phyloP scores from a whole-genome alignment of 2,113 vertebrate species.

The Chaetura pelagica region DNA sequence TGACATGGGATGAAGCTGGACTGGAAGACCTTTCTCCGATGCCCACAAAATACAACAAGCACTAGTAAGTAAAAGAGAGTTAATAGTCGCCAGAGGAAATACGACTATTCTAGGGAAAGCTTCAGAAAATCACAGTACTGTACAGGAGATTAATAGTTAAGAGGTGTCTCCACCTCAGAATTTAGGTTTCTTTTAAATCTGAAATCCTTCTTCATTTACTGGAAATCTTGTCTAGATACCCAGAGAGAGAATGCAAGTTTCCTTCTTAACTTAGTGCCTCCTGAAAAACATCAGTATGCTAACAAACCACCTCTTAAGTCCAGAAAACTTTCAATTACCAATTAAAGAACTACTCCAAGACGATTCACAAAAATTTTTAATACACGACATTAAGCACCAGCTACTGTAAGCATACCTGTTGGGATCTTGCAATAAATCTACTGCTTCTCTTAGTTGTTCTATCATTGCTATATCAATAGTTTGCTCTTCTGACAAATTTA shows the following conservation, averaged over 20 bases:
- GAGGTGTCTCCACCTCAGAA: background rate
- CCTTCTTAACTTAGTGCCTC: background rate
- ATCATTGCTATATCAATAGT: slow-evolving; percentile 84
- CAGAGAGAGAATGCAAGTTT: background rate
- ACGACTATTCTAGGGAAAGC: background rate
- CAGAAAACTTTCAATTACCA: background rate
- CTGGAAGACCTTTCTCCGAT: background rate
- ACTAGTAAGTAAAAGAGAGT: background rate
- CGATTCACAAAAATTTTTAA: background rate
- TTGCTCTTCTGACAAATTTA: slow-evolving; percentile 76
- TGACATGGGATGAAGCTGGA: background rate
- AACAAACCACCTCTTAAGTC: background rate
- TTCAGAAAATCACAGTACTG: background rate
- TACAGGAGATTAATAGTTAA: background rate
- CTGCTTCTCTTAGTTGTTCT: slow-evolving; percentile 88
- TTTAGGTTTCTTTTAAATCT: background rate
- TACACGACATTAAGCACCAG: background rate
- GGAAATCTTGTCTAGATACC: background rate
- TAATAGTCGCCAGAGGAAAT: background rate
- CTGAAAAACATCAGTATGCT: background rate
- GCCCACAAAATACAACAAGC: background rate
- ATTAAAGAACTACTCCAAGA: background rate
- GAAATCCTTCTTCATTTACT: background rate
- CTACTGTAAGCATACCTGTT: slow-evolving; percentile 76
- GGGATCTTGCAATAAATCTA: slow-evolving; percentile 87